Evolutionary conservation across 2,888 invertebrate species (phyloP), one percentile per base, ranked within the genome.

Genomic region (Rambutsinella grinnellia): DNA sequence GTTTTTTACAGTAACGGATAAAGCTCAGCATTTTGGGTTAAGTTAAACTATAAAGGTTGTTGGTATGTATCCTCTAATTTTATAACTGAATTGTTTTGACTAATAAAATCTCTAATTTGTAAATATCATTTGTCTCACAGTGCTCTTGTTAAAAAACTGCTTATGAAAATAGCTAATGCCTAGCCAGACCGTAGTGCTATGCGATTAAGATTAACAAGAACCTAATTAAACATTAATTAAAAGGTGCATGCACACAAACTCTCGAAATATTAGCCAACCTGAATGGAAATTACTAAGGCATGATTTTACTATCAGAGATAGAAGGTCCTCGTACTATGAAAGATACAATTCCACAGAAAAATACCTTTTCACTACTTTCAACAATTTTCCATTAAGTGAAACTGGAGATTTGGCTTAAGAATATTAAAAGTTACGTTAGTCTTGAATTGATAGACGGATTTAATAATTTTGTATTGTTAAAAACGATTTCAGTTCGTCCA

Each of bases 21-120:
- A 68, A 67, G 82, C 82, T 82, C 82, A 82, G 82, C 80, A 82
- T 82, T 82, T 82, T 82, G 82, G 82, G 82, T 79, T 80, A 78
- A 56, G 36, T 36, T 13, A 13, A 13, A 36, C 36, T 36, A 36
- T 36, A n/a, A n/a, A n/a, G n/a, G n/a, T 36, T 36, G 5, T 13
- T 36, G 36, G 36, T 36, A 36, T 36, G 36, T 8, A 13, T 36
- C 36, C 5, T 36, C 36, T 36, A 36, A 36, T 36, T 36, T 36
- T 36, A 36, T 36, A 36, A 36, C 36, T n/a, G n/a, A 36, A 36
- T 13, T 36, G 36, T 36, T 8, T 13, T 36, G 36, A 36, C 36
- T 13, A 36, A 36, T 8, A 36, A 36, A 8, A 36, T 36, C 13
- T 36, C 5, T 36, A 36, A 13, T 36, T 5, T 8, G 13, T 5